Conservation (phyloP, 2,797 vertebrate genomes). For the Tachyglossus aculeatus region DNA sequence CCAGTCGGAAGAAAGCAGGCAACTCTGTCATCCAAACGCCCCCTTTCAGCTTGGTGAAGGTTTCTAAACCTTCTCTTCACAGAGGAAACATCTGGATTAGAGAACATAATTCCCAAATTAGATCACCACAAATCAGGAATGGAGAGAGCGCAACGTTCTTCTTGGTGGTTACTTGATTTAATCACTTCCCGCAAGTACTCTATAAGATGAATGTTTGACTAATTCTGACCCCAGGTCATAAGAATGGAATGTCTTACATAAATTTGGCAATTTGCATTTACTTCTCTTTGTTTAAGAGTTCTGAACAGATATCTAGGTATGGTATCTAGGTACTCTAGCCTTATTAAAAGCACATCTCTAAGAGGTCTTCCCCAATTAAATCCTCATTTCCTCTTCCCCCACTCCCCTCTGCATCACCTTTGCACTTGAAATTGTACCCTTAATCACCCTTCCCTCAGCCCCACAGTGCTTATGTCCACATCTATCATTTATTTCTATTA, state of each 20-base stretch:
- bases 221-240: background rate
- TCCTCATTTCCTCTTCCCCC: too few species aligned
- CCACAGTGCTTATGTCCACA: too few species aligned
- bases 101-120: conserved; percentile 63
- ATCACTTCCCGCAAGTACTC: conserved; percentile 40
- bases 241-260: conserved; percentile 40
- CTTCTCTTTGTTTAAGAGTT: background rate
- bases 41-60: accelerated
- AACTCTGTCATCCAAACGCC: conserved; percentile 26
- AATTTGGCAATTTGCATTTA: conserved; percentile 36
- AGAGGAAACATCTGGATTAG: conserved; percentile 59
- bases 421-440: too few species aligned
- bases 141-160: conserved; percentile 36
- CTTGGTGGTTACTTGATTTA: conserved; percentile 30
- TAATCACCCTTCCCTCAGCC: too few species aligned
- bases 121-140: conserved; percentile 46
- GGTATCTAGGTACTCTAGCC: too few species aligned
- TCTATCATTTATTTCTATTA: too few species aligned
- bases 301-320: background rate
- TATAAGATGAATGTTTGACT: conserved; percentile 8
- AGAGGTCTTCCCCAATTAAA: too few species aligned
- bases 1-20: background rate
- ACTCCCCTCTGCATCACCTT: too few species aligned
- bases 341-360: too few species aligned
- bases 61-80: conserved; percentile 9